Conservation (phyloP, 2,113 vertebrate genomes). For the Eleginops maclovinus region DNA sequence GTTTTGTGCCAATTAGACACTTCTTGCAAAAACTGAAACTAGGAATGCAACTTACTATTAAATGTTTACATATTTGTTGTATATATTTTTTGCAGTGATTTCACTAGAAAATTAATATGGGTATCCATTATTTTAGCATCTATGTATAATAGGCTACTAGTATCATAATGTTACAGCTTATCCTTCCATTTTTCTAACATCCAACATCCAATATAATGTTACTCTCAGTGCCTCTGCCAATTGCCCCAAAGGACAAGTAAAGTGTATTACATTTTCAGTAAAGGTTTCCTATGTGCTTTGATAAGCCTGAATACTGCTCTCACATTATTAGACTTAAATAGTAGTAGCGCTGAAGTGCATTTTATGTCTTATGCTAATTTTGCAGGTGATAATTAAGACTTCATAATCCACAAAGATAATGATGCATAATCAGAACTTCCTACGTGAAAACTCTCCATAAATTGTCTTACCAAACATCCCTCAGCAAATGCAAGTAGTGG, state of each 20-base stretch:
- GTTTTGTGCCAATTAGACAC: neutral
- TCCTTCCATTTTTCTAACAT: no score
- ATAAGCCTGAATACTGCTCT: neutral
- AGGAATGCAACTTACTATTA: neutral
- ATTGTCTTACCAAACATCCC: slow-evolving; percentile 18
- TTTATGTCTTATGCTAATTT: neutral
- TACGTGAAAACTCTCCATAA: neutral
- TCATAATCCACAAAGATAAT: neutral
- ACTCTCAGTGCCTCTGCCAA: no score
- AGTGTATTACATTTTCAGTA: no score
- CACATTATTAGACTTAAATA: neutral
- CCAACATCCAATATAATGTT: no score
- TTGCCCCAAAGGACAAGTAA: no score
- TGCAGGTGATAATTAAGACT: neutral
- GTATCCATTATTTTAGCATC: no score
- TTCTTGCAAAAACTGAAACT: no score
- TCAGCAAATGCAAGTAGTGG: neutral
- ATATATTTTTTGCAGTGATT: no score
- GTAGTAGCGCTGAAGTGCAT: neutral
- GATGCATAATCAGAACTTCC: neutral
- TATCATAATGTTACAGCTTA: no score
- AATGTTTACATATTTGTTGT: no score
- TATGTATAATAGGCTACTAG: no score
- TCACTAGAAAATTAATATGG: no score
- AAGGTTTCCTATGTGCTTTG: neutral